Evolutionary conservation across 1,140 invertebrate species (phyloP).

Genomic region (Pseudomyrmex dendroicus): DNA sequence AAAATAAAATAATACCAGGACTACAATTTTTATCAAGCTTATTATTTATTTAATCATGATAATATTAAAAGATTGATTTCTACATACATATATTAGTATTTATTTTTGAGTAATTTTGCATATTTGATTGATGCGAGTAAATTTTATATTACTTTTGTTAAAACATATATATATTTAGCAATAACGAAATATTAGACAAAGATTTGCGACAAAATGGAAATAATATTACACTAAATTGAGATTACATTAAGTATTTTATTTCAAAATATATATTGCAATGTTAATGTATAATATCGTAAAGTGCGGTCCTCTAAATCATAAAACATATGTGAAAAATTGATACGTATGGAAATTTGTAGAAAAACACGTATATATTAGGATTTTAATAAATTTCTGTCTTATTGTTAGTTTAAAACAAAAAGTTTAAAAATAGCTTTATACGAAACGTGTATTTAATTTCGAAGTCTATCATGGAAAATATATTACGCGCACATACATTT

Average conservation of each 20-base stretch:
- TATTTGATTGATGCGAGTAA: neutral
- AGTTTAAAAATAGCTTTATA: neutral
- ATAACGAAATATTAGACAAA: conserved; percentile 3
- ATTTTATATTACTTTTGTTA: neutral
- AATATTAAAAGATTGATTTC: neutral
- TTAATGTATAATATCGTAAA: conserved; percentile 23
- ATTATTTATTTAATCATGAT: neutral
- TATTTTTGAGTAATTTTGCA: neutral
- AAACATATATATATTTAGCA: neutral
- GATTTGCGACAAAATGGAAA: neutral
- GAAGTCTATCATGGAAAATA: too few species aligned
- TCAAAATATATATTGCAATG: neutral
- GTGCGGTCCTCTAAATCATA: conserved; percentile 2
- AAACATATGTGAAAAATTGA: conserved; percentile 1
- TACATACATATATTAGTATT: neutral
- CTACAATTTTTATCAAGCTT: too few species aligned
- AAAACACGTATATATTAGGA: conserved; percentile 12
- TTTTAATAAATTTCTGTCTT: neutral
- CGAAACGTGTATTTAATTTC: neutral
- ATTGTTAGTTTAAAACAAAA: too few species aligned
- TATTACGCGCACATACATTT: too few species aligned
- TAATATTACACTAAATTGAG: conserved; percentile 17
- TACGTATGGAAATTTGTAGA: conserved; percentile 11
- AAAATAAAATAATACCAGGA: too few species aligned
- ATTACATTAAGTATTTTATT: conserved; percentile 21